phyloP scores from a whole-genome alignment of 1,140 invertebrate genomes.

The Coptotermes formosanus region DNA sequence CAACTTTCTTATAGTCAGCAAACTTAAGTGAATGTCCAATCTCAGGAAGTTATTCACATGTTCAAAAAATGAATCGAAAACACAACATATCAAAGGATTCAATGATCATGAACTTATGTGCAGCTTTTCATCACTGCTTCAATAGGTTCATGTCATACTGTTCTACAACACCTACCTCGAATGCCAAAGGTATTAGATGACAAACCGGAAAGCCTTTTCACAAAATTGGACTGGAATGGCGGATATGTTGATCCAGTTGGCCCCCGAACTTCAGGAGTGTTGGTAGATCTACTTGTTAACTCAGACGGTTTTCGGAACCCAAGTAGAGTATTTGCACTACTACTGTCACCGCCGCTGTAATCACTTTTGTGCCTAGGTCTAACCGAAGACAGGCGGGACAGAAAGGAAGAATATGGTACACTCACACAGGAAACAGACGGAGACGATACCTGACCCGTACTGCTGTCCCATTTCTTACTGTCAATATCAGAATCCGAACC shows the following conservation, averaged over 20 bases:
- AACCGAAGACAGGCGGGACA: not conserved
- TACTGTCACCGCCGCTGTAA: not conserved
- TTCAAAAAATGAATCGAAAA: no score
- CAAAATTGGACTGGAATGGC: slow-evolving; percentile 4
- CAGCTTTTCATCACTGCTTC: no score
- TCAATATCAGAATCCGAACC: slow-evolving; percentile 26
- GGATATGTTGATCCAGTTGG: not conserved
- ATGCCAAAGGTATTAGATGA: not conserved
- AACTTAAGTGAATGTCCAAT: no score
- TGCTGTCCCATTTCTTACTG: not conserved
- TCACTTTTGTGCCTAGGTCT: not conserved
- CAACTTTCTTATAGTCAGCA: no score
- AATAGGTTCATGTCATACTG: no score
- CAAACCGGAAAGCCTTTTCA: not conserved
- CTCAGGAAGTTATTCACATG: no score
- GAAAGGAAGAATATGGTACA: not conserved
- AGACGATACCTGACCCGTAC: not conserved
- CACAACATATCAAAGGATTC: no score
- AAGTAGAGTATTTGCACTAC: not conserved
- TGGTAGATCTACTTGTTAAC: not conserved
- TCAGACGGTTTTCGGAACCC: not conserved
- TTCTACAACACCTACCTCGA: not conserved
- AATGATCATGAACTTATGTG: no score
- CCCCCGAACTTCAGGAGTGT: not conserved
- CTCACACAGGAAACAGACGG: not conserved